Evolutionary conservation across 1,140 invertebrate genomes (phyloP).

Genomic region (Apis dorsata): DNA sequence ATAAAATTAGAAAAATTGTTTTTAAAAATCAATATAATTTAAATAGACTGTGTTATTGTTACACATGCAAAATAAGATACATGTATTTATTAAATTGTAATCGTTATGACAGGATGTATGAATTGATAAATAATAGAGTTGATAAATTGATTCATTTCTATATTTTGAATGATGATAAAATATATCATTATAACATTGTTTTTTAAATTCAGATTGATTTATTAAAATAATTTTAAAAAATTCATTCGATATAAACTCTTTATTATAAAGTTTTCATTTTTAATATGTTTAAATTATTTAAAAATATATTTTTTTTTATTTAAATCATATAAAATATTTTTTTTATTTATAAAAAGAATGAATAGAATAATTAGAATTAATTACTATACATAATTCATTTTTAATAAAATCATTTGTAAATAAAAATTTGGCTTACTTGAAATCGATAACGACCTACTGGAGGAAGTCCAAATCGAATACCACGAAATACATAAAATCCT

Average conservation of each 20-base stretch:
- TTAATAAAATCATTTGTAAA: too few relatives aligned
- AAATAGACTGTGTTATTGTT: neutral
- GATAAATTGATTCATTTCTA: neutral
- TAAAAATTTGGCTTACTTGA: slow-evolving; percentile 77
- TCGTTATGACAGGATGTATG: neutral
- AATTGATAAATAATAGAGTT: neutral
- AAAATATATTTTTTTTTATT: neutral
- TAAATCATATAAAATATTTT: neutral
- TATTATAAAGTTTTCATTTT: neutral
- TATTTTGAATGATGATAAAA: neutral
- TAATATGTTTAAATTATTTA: too few relatives aligned
- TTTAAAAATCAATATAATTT: neutral
- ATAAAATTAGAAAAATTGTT: neutral
- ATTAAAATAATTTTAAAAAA: too few relatives aligned
- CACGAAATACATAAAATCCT: slow-evolving; percentile 83
- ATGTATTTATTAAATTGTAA: neutral
- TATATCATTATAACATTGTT: neutral
- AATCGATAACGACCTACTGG: slow-evolving; percentile 85
- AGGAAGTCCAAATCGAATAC: slow-evolving; percentile 87
- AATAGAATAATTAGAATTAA: neutral
- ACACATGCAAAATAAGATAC: neutral
- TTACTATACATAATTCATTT: neutral
- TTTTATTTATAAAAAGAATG: neutral
- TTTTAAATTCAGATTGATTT: too few relatives aligned
- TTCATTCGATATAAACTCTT: too few relatives aligned